Evolutionary conservation across 2,888 invertebrate genomes (phyloP), one percentile per base, ranked within the genome.

Genomic region (Shargacucullia verbasci): DNA sequence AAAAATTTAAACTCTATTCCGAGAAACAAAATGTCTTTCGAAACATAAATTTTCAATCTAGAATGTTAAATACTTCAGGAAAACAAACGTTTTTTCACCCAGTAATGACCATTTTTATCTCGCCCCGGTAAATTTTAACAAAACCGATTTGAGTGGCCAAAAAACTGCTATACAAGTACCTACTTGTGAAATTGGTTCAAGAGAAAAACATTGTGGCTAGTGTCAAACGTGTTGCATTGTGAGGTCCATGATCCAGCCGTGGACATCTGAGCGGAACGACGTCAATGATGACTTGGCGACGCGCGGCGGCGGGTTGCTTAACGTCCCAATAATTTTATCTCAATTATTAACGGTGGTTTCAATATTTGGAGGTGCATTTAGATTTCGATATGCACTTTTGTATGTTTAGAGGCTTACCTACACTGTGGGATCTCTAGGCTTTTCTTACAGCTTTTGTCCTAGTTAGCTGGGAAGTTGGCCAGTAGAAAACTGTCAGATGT

Each of bases 181-280:
- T 20, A 57, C 48, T 61, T 46, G 48, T 55, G 46, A 35, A 62
- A 69, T n/a, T 35, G 48, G 64, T 63, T 57, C 53, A 57, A 46
- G 35, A 70, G 57, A 67, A 67, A 67, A 67, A 70, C 64, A 41
- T 57, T 63, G 66, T 66, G 52, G 56, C 31, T 29, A 29, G 29
- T 29, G 34, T 37, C 37, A 56, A 64, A 57, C 52, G 63, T 62
- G 49, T 70, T 70, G 69, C 57, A 63, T 70, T 64, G 57, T 53
- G 64, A 61, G 70, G 70, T 61, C 56, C 59, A 70, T 59, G 70
- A 37, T 73, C 73, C 47, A 37, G 31, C 31, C 46, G 60, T 58
- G 60, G 27, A 70, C 64, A 56, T 20, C 50, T 48, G 38, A 73
- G 61, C 70, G 70, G 60, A 73, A 73, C 73, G 65, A 52, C 38